A percentile compares a stretch with the other conserved stretches of the same genome.
These are phyloP conservation scores for Allenopithecus nigroviridis DNA, from an alignment of 2,797 vertebrate genomes.

Conservation along the genomic window DNA sequence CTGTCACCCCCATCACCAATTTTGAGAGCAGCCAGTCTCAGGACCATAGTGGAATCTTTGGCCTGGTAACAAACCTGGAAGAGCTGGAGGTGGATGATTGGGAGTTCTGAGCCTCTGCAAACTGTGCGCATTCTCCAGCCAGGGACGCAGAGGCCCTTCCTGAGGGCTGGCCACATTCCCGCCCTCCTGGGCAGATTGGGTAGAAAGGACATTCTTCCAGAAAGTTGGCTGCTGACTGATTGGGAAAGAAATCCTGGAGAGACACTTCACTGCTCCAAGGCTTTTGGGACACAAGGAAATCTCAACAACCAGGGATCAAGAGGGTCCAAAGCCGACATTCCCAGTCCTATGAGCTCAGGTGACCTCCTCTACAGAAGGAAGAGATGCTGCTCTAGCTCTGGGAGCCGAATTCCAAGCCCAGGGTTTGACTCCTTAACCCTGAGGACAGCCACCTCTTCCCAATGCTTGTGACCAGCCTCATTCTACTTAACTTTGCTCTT, in stretches of 20 bases:
- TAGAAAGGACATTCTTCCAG: conserved; percentile 15
- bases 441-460: not conserved
- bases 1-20: conserved; percentile 91
- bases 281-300: conserved; percentile 16
- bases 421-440: not conserved
- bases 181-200: not conserved
- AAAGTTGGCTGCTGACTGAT: rapidly evolving
- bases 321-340: not conserved
- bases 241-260: conserved; percentile 21
- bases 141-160: conserved; percentile 39
- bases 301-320: not conserved
- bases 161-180: conserved; percentile 52
- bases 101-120: conserved; percentile 90
- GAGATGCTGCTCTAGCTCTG: not conserved
- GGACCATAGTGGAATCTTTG: conserved; percentile 89
- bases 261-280: conserved; percentile 1
- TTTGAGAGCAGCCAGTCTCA: conserved; percentile 86
- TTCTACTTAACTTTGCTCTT: not conserved
- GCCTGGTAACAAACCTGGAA: conserved; percentile 92
- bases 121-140: not conserved
- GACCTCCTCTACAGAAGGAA: conserved; percentile 25
- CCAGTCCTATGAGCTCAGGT: not conserved
- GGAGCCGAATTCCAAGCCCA: not conserved
- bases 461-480: not conserved
- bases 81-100: conserved; percentile 97